Conservation (phyloP, 1,140 invertebrate species). For the Scaptodrosophila lebanonensis region DNA sequence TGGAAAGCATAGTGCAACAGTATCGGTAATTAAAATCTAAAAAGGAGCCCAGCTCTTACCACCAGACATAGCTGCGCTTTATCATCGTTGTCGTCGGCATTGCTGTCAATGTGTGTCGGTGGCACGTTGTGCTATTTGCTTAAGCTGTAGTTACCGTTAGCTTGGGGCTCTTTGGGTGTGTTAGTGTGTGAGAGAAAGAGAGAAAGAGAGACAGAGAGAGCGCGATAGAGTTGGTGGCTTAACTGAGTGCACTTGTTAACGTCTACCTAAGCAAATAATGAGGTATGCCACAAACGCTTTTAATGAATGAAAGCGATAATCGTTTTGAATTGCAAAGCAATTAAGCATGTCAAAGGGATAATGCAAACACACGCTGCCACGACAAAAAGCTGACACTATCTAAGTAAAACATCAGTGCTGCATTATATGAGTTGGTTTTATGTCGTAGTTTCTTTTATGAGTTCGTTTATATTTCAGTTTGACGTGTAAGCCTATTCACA, state of each 20-base stretch:
- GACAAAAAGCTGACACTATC: constrained; percentile 9
- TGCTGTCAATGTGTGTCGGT: constrained; percentile 7
- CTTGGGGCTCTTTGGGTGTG: constrained; percentile 6
- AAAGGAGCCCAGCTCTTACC: constrained; percentile 52
- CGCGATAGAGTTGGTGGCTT: constrained; percentile 9
- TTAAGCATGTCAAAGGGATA: constrained; percentile 52
- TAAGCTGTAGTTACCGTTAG: constrained; percentile 47
- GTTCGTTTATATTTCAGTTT: constrained; percentile 13
- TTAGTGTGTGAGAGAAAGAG: not conserved
- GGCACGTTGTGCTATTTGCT: constrained; percentile 49
- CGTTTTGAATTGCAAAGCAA: constrained; percentile 55
- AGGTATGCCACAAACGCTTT: constrained; percentile 51
- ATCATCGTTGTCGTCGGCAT: not conserved
- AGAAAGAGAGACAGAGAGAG: not conserved
- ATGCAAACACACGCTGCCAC: constrained; percentile 12
- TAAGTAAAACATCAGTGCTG: constrained; percentile 21
- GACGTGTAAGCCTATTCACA: constrained; percentile 24
- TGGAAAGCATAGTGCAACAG: constrained; percentile 32
- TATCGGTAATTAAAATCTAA: constrained; percentile 73
- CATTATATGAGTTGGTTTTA: not conserved
- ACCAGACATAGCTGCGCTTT: constrained; percentile 7
- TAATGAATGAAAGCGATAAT: constrained; percentile 72
- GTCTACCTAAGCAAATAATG: constrained; percentile 62
- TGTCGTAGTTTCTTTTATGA: constrained; percentile 14
- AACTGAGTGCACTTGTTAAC: constrained; percentile 50